A percentile compares a stretch with the other conserved stretches of the same genome.
phyloP scores from a whole-genome alignment of 2,888 invertebrate genomes.

The Xestobium rufovillosum region DNA sequence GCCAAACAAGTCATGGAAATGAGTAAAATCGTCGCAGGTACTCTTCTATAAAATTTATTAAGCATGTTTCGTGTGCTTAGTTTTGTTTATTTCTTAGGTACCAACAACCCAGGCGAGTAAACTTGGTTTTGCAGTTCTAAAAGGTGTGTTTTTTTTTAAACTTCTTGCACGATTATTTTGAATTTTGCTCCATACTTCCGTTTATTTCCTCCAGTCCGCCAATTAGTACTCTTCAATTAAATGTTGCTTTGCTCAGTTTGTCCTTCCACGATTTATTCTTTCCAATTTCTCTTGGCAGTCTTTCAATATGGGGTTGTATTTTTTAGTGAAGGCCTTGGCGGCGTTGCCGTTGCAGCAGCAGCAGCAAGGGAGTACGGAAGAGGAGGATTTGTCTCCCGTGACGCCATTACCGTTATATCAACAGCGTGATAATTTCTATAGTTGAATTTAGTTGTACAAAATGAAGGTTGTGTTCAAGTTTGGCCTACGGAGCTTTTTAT shows the following conservation, averaged over 20 bases:
- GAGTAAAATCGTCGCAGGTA: conserved; percentile 93
- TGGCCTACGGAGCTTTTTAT: conserved; percentile 30
- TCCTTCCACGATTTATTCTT: conserved; percentile 4
- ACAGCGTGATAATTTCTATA: conserved; percentile 77
- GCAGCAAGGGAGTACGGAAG: conserved; percentile 49
- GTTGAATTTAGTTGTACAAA: conserved; percentile 38
- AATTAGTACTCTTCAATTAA: conserved; percentile 1
- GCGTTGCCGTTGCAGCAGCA: conserved; percentile 54
- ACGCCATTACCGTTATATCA: conserved; percentile 77
- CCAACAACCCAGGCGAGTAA: conserved; percentile 37
- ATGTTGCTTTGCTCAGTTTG: conserved; percentile 8
- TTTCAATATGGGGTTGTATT: conserved; percentile 6
- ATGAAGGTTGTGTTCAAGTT: conserved; percentile 34
- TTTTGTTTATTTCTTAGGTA: conserved; percentile 36
- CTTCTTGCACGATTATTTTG: conserved; percentile 40
- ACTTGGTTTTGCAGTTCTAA: conserved; percentile 30
- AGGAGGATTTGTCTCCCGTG: conserved; percentile 67
- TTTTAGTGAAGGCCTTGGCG: conserved; percentile 61
- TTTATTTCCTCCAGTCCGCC: conserved; percentile 18
- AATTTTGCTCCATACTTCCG: conserved; percentile 18
- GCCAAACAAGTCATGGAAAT: conserved; percentile 92
- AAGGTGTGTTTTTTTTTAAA: conserved; percentile 27
- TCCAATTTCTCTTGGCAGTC: conserved; percentile 10
- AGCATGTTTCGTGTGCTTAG: conserved; percentile 23
- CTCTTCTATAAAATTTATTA: too few species aligned